Evolutionary conservation across 1,140 invertebrate genomes (phyloP).

Genomic region (Lutraria rhynchaena): DNA sequence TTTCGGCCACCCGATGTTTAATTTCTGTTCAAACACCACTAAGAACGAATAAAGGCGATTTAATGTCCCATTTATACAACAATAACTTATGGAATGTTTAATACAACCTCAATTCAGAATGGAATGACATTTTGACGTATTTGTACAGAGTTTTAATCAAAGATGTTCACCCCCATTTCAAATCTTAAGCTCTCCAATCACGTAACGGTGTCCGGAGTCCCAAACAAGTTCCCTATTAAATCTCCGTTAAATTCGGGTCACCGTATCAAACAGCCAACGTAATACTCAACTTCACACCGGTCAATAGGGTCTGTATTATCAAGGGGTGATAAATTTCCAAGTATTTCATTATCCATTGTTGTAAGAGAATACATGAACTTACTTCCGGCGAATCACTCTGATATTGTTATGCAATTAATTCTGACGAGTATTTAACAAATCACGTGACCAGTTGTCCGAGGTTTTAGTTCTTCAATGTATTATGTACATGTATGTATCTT

Average conservation of each 20-base stretch:
- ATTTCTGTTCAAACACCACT: not conserved
- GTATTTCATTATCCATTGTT: too few species aligned
- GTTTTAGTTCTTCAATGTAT: too few species aligned
- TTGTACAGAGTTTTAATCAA: not conserved
- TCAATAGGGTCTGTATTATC: not conserved
- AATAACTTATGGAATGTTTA: slow-evolving; percentile 17
- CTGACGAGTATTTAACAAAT: too few species aligned
- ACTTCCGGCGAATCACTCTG: too few species aligned
- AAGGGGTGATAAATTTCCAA: not conserved
- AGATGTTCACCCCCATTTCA: slow-evolving; percentile 20
- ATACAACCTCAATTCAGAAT: slow-evolving; percentile 9
- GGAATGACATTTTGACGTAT: slow-evolving; percentile 25
- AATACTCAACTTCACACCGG: not conserved
- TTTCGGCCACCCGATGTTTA: not conserved
- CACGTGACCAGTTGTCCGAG: too few species aligned
- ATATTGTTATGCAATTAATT: too few species aligned
- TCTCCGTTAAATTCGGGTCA: slow-evolving; percentile 24
- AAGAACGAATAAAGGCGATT: not conserved
- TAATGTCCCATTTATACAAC: slow-evolving; percentile 1
- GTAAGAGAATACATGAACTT: too few species aligned
- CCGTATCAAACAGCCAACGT: slow-evolving; percentile 4
- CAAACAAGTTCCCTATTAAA: slow-evolving; percentile 18
- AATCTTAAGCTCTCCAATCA: not conserved
- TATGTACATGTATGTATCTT: too few species aligned
- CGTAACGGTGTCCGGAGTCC: slow-evolving; percentile 43